These are phyloP conservation scores for Crepidodera aurea DNA, from an alignment of 2,888 invertebrate species.

Conservation along the genomic window DNA sequence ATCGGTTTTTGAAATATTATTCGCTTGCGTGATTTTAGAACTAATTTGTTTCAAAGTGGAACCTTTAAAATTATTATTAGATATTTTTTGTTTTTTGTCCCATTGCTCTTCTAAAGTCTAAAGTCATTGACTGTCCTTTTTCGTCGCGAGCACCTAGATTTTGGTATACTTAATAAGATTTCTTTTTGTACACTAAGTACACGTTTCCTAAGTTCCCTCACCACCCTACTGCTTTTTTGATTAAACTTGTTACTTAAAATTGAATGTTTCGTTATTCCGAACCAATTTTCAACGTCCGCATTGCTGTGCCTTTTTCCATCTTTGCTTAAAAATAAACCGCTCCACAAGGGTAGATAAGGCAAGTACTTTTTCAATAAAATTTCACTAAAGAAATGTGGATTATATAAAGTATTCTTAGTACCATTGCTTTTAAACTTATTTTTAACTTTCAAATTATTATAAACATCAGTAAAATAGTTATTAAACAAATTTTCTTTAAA, in stretches of 20 bases:
- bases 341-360: slow-evolving; percentile 13
- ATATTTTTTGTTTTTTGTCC: too few relatives aligned
- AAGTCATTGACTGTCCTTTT: too few relatives aligned
- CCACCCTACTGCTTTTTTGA: slow-evolving; percentile 13
- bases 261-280: not conserved
- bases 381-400: not conserved
- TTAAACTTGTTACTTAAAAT: not conserved
- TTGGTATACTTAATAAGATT: slow-evolving; percentile 3
- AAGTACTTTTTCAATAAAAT: slow-evolving; percentile 16
- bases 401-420: too few relatives aligned
- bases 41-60: too few relatives aligned
- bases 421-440: too few relatives aligned
- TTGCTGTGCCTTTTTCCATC: slow-evolving; percentile 16
- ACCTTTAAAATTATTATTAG: too few relatives aligned
- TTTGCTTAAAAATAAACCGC: not conserved
- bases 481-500: too few relatives aligned
- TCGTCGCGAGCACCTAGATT: not conserved
- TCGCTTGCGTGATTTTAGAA: too few relatives aligned
- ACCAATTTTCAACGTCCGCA: slow-evolving; percentile 7
- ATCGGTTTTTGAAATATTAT: too few relatives aligned
- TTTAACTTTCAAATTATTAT: too few relatives aligned
- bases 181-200: slow-evolving; percentile 2
- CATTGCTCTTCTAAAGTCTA: too few relatives aligned
- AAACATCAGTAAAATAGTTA: too few relatives aligned
- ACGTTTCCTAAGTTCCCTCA: slow-evolving; percentile 5